phyloP scores from a whole-genome alignment of 2,113 vertebrate genomes.

The Benthochromis sp. region DNA sequence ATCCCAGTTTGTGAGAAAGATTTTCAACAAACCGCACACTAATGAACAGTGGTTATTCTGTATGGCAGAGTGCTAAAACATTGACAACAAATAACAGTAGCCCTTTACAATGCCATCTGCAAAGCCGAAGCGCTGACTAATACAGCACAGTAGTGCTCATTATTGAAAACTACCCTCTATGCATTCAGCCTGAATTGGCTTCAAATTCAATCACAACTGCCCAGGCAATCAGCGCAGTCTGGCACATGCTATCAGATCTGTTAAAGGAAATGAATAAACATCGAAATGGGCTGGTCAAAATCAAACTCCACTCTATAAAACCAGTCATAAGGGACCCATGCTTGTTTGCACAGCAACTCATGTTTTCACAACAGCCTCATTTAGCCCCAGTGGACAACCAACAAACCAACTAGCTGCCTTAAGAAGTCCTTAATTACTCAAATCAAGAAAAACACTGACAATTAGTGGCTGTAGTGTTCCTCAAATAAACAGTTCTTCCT shows the following conservation, averaged over 20 bases:
- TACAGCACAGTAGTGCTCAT: not conserved
- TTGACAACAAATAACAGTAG: not conserved
- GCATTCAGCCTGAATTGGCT: conserved; percentile 32
- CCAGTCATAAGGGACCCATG: conserved; percentile 25
- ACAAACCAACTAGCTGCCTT: conserved; percentile 41
- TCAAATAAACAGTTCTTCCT: conserved; percentile 62
- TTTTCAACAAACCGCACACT: conserved; percentile 46
- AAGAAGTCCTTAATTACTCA: conserved; percentile 63
- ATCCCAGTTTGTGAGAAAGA: not conserved
- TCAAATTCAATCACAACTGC: conserved; percentile 32
- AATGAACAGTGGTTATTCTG: conserved; percentile 45
- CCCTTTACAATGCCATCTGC: conserved; percentile 23
- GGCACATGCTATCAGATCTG: conserved; percentile 7
- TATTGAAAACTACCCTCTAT: not conserved
- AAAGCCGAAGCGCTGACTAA: not conserved
- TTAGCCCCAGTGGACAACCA: conserved; percentile 50
- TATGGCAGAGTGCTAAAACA: not conserved
- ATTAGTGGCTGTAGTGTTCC: conserved; percentile 56
- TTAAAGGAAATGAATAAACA: conserved; percentile 33
- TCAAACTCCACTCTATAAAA: conserved; percentile 25
- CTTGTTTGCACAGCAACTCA: conserved; percentile 36
- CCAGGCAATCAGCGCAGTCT: conserved; percentile 27
- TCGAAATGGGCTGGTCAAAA: conserved; percentile 26
- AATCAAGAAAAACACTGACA: conserved; percentile 59
- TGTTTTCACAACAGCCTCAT: conserved; percentile 48